Percentiles rank a stretch among this genome's conserved stretches.
These are phyloP conservation scores for Zoanthus gigantus DNA, from an alignment of 92 coral and sea anemone genomes.

Conservation along the genomic window DNA sequence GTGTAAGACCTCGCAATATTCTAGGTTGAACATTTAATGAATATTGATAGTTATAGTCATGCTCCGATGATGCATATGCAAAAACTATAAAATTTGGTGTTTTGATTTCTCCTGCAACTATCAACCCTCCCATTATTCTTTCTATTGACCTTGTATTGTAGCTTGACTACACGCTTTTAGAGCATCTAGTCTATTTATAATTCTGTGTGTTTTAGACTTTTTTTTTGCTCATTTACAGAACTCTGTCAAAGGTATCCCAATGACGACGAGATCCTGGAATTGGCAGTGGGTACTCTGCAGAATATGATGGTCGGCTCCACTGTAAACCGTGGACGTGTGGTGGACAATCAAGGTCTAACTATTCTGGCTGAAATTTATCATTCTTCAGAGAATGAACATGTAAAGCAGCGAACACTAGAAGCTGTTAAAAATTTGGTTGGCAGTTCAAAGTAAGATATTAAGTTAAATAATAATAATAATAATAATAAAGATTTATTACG, in stretches of 20 bases:
- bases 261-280: slow-evolving; percentile 77
- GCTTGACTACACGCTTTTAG: too few species aligned
- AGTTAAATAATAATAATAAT: neutral
- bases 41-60: too few species aligned
- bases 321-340: slow-evolving; percentile 85
- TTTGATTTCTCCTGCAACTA: too few species aligned
- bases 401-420: slow-evolving; percentile 72
- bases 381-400: slow-evolving; percentile 49
- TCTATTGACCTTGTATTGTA: too few species aligned
- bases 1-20: too few species aligned
- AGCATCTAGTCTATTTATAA: too few species aligned
- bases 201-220: too few species aligned
- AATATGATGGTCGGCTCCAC: slow-evolving; percentile 71
- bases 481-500: too few species aligned
- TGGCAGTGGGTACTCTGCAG: slow-evolving; percentile 83
- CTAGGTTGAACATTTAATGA: too few species aligned
- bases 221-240: slow-evolving; percentile 50
- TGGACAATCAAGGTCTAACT: slow-evolving; percentile 75
- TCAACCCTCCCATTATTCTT: too few species aligned
- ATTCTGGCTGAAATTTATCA: slow-evolving; percentile 70
- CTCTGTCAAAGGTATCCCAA: slow-evolving; percentile 64
- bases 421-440: slow-evolving; percentile 89
- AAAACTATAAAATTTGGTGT: too few species aligned
- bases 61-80: too few species aligned
- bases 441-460: slow-evolving; percentile 67